Conservation (phyloP, 2,888 invertebrate species). For the Hydrotaea cyrtoneurina region DNA sequence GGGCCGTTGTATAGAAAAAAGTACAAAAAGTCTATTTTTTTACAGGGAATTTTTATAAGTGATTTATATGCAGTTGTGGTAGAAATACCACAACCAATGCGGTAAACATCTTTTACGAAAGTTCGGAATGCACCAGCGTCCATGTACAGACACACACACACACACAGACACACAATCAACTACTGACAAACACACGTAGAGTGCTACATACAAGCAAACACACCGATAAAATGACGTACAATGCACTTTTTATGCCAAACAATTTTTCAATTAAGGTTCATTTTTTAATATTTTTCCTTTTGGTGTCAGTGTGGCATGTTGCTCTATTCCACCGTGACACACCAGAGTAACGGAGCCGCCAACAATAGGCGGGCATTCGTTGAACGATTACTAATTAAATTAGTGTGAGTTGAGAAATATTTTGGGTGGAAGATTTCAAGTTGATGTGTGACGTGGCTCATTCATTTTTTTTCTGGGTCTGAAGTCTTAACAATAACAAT, state of each 20-base stretch:
- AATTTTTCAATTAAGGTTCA: conserved; percentile 64
- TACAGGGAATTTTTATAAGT: conserved; percentile 40
- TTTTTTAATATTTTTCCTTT: conserved; percentile 20
- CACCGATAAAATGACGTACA: conserved; percentile 37
- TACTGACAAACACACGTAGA: conserved; percentile 7
- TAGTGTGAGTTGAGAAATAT: too few species aligned
- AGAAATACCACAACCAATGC: conserved; percentile 50
- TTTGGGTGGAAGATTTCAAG: too few species aligned
- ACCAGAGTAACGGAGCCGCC: neutral
- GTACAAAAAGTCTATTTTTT: conserved; percentile 13
- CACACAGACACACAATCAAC: too few species aligned
- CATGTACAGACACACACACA: neutral
- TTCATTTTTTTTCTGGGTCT: too few species aligned
- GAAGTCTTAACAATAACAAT: too few species aligned
- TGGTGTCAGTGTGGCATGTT: conserved; percentile 41
- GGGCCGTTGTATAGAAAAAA: conserved; percentile 22
- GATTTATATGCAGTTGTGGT: conserved; percentile 62
- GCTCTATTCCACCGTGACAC: neutral
- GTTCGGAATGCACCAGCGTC: conserved; percentile 41
- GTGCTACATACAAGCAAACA: neutral
- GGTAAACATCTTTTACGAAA: conserved; percentile 48
- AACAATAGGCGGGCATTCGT: neutral
- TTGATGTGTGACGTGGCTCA: too few species aligned
- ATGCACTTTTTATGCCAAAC: conserved; percentile 56
- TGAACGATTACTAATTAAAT: too few species aligned